Conservation (phyloP, 1,140 invertebrate genomes). For the Hycleus phaleratus region DNA sequence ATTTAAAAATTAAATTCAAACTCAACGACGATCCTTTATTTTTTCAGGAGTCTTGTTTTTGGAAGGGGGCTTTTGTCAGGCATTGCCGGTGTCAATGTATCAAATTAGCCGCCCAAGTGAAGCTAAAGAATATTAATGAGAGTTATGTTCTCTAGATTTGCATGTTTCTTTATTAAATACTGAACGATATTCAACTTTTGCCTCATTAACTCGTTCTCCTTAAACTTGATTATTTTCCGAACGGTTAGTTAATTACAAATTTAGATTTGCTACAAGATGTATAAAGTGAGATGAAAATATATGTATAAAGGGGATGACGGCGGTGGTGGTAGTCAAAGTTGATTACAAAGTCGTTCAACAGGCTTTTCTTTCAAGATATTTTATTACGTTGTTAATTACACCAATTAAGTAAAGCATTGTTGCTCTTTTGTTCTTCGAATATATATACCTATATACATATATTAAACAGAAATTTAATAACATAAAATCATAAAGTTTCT, state of each 20-base stretch:
- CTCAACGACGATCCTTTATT: too few relatives aligned
- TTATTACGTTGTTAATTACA: slow-evolving; percentile 23
- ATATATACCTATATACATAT: too few relatives aligned
- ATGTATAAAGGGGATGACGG: not conserved
- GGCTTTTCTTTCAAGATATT: slow-evolving; percentile 24
- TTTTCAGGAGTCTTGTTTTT: too few relatives aligned
- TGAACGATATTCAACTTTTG: slow-evolving; percentile 21
- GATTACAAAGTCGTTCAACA: slow-evolving; percentile 6
- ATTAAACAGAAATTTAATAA: slow-evolving; percentile 21
- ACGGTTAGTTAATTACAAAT: slow-evolving; percentile 34
- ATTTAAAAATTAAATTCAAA: too few relatives aligned
- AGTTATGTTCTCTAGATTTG: slow-evolving; percentile 15
- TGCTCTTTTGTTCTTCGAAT: not conserved
- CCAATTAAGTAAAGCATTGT: slow-evolving; percentile 17
- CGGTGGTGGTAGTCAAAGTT: not conserved
- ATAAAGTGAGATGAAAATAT: not conserved
- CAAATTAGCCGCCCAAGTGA: slow-evolving; percentile 12
- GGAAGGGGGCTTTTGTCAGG: too few relatives aligned
- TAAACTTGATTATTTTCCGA: slow-evolving; percentile 33
- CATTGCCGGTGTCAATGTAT: not conserved
- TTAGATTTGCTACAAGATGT: slow-evolving; percentile 19
- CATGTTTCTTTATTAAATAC: slow-evolving; percentile 6
- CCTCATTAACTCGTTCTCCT: slow-evolving; percentile 25
- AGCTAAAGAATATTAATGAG: slow-evolving; percentile 19
- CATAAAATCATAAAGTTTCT: slow-evolving; percentile 20